Conservation (phyloP, 2,113 vertebrate species). For the Rousettus leschenaultii region DNA sequence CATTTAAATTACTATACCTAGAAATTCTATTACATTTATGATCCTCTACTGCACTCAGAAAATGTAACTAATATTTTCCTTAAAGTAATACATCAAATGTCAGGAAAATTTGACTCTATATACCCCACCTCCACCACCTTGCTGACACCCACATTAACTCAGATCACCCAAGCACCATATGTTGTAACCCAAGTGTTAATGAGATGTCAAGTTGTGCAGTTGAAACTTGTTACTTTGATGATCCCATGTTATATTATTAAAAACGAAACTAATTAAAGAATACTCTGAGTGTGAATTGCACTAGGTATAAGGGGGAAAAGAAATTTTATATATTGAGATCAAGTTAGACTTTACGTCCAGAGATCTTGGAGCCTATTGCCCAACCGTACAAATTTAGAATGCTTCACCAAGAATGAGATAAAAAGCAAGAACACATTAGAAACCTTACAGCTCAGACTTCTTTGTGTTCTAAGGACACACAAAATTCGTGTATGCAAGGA, state of each 20-base stretch:
- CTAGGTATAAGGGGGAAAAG: not conserved
- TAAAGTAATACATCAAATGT: constrained; percentile 7
- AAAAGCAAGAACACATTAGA: constrained; percentile 21
- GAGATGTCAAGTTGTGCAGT: constrained; percentile 45
- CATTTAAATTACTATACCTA: not conserved
- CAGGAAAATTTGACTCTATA: constrained; percentile 31
- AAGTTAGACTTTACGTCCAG: not conserved
- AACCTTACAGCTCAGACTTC: not conserved
- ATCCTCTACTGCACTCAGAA: not conserved
- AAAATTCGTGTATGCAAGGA: not conserved
- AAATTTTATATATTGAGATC: not conserved
- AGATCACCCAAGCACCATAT: constrained; percentile 30
- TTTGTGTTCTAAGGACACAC: not conserved
- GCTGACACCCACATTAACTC: constrained; percentile 26
- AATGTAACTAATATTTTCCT: constrained; percentile 44
- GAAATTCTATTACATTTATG: not conserved
- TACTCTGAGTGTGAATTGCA: constrained; percentile 38
- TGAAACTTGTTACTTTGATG: constrained; percentile 47
- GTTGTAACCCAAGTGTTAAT: constrained; percentile 47
- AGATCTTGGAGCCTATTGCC: not conserved
- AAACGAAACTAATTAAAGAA: constrained; percentile 58
- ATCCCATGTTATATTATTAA: constrained; percentile 42
- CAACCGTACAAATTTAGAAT: not conserved
- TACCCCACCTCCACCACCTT: not conserved
- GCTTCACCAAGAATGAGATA: not conserved